phyloP scores from a whole-genome alignment of 2,888 invertebrate species.

The Sipha maydis region DNA sequence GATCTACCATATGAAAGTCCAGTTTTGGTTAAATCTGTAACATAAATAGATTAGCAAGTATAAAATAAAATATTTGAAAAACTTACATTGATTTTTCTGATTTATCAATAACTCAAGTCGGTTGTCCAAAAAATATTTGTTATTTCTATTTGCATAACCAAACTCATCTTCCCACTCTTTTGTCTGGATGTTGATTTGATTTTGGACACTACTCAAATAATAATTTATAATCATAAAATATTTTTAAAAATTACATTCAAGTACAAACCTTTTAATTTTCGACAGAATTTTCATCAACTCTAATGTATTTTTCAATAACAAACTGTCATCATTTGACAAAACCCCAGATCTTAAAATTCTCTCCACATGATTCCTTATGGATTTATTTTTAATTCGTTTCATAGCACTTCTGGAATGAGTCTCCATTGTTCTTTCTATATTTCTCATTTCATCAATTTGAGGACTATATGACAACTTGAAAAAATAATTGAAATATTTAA shows the following conservation, averaged over 20 bases:
- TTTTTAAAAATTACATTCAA: not conserved
- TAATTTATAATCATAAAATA: not conserved
- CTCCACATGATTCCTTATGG: conserved; percentile 33
- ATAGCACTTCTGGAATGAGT: conserved; percentile 22
- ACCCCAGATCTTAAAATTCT: conserved; percentile 39
- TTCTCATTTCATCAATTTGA: conserved; percentile 51
- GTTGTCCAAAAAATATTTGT: conserved; percentile 16
- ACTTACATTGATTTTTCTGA: conserved; percentile 47
- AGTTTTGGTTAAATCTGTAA: conserved; percentile 47
- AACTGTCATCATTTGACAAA: conserved; percentile 43
- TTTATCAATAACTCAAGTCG: conserved; percentile 23
- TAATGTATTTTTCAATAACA: conserved; percentile 46
- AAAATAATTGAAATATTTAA: not conserved
- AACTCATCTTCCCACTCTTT: conserved; percentile 22
- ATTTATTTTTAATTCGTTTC: conserved; percentile 36
- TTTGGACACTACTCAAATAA: conserved; percentile 19
- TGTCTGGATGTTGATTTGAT: conserved; percentile 31
- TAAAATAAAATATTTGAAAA: not conserved
- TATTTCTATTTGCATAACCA: not conserved
- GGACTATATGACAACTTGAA: conserved; percentile 1
- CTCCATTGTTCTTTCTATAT: conserved; percentile 36
- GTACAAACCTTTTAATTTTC: conserved; percentile 47
- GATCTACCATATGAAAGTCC: conserved; percentile 47
- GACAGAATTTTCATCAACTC: conserved; percentile 49
- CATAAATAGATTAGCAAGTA: not conserved